Evolutionary conservation across 2,888 invertebrate genomes (phyloP).

Genomic region (Aphidoletes aphidimyza): DNA sequence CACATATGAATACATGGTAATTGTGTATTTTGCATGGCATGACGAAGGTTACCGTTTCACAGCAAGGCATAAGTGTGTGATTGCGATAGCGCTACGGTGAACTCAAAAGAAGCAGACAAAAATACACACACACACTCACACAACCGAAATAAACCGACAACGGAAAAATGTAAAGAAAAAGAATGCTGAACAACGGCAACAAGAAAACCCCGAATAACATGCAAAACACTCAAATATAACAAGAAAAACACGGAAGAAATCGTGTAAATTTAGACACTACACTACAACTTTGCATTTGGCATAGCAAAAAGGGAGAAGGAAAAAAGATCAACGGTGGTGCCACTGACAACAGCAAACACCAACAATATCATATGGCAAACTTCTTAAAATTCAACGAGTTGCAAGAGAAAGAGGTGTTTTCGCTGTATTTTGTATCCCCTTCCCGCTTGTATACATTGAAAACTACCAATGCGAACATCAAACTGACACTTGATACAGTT

Average conservation of each 20-base stretch:
- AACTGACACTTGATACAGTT: too few relatives aligned
- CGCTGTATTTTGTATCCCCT: too few relatives aligned
- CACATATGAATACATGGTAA: conserved; percentile 35
- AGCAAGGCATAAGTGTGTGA: conserved; percentile 14
- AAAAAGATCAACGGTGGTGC: conserved; percentile 2
- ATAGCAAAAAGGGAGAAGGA: background rate
- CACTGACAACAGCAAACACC: background rate
- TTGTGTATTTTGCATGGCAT: conserved; percentile 10
- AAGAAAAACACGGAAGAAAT: conserved; percentile 28
- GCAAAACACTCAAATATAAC: conserved; percentile 37
- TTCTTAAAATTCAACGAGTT: background rate
- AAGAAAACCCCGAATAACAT: conserved; percentile 13
- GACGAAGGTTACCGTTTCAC: background rate
- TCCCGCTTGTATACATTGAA: too few relatives aligned
- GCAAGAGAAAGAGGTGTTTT: too few relatives aligned
- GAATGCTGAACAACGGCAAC: too few relatives aligned
- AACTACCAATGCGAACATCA: too few relatives aligned
- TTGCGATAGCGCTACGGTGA: too few relatives aligned
- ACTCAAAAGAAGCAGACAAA: too few relatives aligned
- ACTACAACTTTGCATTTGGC: conserved; percentile 5
- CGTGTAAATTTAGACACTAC: conserved; percentile 21
- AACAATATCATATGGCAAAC: background rate
- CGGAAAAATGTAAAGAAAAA: background rate
- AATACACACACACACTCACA: too few relatives aligned
- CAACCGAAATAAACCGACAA: background rate